Base-by-base conservation (phyloP, 2,888 invertebrate species). In the Drosophila phalerata region DNA sequence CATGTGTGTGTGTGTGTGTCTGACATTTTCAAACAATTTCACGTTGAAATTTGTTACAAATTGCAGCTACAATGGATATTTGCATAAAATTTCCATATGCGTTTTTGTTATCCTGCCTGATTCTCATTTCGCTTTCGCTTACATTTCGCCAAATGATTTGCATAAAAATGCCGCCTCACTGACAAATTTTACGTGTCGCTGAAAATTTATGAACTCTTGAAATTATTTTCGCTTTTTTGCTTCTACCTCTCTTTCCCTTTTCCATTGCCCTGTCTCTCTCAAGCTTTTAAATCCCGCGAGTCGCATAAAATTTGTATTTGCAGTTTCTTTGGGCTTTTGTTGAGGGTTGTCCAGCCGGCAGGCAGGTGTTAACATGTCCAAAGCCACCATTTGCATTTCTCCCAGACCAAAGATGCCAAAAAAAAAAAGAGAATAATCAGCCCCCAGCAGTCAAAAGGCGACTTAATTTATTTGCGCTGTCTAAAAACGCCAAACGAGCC, bases 31-130 rank as follows among this genome's bases (percentile, higher is more conserved):
- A 65, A 85, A 76, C 82, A 73, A 85, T 82, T 87, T 82, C 83
- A 73, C 85, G 69, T 72, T 66, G 56, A 83, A 83, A 83, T 85
- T 83, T 80, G 88, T 79, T 88, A 83, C 88, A 83, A 83, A 83
- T 83, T 83, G 82, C 83, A 75, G 63, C 62, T 53, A 88, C 87
- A 83, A 86, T 78, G 72, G 55, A 69, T 79, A 85, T 85, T 85
- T 87, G 73, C 84, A 85, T 85, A 81, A 62, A 79, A 88, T 85
- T 88, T 88, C 85, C 84, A 89, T 85, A 88, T 88, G 84, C 87
- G 81, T 69, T 81, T 73, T 73, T 79, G 77, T 70, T 79, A 52
- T 60, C 17, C 47, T 5, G 37, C 52, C 48, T 30, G 60, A n/a
- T 25, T 49, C 79, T 45, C 70, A 69, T 69, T 74, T 74, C 65